Evolutionary conservation across 2,888 invertebrate genomes (phyloP), one percentile per base, ranked within the genome.

Genomic region (Teleogryllus oceanicus): DNA sequence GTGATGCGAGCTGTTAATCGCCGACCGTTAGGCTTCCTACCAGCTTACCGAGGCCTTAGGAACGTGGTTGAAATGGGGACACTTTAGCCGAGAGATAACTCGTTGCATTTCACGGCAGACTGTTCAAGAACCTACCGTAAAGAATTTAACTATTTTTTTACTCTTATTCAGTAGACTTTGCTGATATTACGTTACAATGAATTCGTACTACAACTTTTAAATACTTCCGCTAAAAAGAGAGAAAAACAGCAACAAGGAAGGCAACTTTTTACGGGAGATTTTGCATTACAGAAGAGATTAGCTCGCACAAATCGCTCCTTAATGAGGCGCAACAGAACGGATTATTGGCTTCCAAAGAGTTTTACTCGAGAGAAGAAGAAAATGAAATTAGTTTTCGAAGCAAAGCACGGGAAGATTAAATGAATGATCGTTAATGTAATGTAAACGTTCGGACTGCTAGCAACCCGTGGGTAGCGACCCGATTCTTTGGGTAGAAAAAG

Each of bases 311-410:
- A 62, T 62, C 62, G 62, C 62, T 62, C 13, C 62, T 62, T 62
- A 62, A 62, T 62, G 62, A 62, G 62, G 62, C 10, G 62, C 11
- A 62, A 62, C 62, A 62, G 62, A 62, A 62, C 13, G 8, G n/a
- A 62, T 62, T 62, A 62, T 62, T 62, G 62, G 62, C 62, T 62
- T 62, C 62, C 16, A 62, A 62, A n/a, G n/a, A 62, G 62, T 62
- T 62, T 62, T 62, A 62, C 62, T 62, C n/a, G 62, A 62, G n/a
- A 62, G 62, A 62, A 62, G 62, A 62, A 62, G 62, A 62, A 62
- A 62, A 62, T 62, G 16, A 62, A 62, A 62, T 62, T 62, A 62
- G 62, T 62, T 62, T 62, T 13, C 16, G n/a, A 62, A 62, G 62
- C 62, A 62, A 62, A 62, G 62, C 62, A 62, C 62, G 62, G 62